These are phyloP conservation scores for Pteromalus puparum DNA, from an alignment of 1,140 invertebrate species.

Conservation along the genomic window DNA sequence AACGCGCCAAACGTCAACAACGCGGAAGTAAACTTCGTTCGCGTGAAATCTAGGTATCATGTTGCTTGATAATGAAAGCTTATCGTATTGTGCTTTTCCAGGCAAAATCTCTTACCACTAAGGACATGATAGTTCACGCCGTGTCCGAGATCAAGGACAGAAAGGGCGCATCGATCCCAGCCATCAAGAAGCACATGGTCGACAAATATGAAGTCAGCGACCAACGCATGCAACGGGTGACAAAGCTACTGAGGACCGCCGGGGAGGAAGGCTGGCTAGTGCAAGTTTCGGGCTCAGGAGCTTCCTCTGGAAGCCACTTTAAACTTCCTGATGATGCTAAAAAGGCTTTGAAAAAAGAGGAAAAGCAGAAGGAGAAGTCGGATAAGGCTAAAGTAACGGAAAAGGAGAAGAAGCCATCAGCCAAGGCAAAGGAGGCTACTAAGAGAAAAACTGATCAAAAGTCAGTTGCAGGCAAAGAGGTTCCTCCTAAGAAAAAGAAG, in stretches of 20 bases:
- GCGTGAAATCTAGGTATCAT: too few relatives aligned
- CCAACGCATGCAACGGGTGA: background rate
- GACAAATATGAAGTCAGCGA: slow-evolving; percentile 1
- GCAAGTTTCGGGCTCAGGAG: slow-evolving; percentile 16
- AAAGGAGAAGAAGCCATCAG: slow-evolving; percentile 9
- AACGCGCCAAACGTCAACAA: too few relatives aligned
- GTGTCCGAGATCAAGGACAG: slow-evolving; percentile 23
- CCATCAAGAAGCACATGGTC: slow-evolving; percentile 42
- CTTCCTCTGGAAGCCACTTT: slow-evolving; percentile 30
- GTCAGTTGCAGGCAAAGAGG: background rate
- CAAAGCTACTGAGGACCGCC: slow-evolving; percentile 4
- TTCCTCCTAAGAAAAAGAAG: background rate
- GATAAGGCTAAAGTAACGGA: background rate
- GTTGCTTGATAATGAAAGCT: too few relatives aligned
- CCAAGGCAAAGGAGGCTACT: background rate
- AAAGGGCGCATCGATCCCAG: slow-evolving; percentile 11
- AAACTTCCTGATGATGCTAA: slow-evolving; percentile 33
- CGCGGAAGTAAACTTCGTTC: too few relatives aligned
- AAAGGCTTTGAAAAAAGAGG: background rate
- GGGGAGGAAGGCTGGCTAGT: slow-evolving; percentile 35
- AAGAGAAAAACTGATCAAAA: slow-evolving; percentile 25
- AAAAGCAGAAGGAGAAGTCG: background rate
- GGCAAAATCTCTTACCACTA: slow-evolving; percentile 22
- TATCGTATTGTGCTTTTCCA: background rate
- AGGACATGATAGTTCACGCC: slow-evolving; percentile 47